Base-by-base conservation (phyloP, 2,888 invertebrate genomes). In the Drosophila nr. fundita region DNA sequence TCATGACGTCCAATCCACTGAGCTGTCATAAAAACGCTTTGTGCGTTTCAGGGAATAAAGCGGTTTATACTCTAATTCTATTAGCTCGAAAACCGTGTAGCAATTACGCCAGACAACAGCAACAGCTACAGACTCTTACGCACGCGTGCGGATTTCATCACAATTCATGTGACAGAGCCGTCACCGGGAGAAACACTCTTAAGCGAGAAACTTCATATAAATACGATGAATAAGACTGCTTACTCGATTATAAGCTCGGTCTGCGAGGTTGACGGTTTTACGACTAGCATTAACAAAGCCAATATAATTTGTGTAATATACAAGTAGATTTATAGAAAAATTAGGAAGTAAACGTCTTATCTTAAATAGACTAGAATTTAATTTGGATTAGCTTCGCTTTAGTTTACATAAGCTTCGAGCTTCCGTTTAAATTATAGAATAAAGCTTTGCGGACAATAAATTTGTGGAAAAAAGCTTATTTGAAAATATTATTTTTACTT, bases 51-150 rank as follows among this genome's bases (percentile, higher is more conserved):
- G 82, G 77, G 81, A 81, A 87, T 86, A 86, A 87, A 87, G 84
- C 78, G 78, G 83, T 87, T 87, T 87, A 87, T 87, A 83, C 70
- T 83, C 86, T 86, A 87, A 87, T 87, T 87, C 87, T 87, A 87
- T 87, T 87, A 87, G 87, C 80, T 70, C 54, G 73, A 75, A 81
- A 74, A 69, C 78, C 85, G 80, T 85, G 85, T 82, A 84, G 76
- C 83, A 85, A 85, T 87, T 87, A 87, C 74, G 62, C 45, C 69
- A 64, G 75, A 80, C 72, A 75, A 77, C 66, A 66, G 42, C 52
- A 60, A 11, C 63, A 62, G 45, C 62, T 29, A n/a, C 49, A 58
- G 45, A 50, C 62, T 48, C 50, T 50, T 54, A 65, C 64, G 72
- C 68, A 74, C 68, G 58, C 74, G 68, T 68, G 68, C 38, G 72